Percentiles rank a stretch among this genome's conserved stretches.
Conservation (phyloP, 2,888 invertebrate species). For the Drosophila subquinaria region DNA sequence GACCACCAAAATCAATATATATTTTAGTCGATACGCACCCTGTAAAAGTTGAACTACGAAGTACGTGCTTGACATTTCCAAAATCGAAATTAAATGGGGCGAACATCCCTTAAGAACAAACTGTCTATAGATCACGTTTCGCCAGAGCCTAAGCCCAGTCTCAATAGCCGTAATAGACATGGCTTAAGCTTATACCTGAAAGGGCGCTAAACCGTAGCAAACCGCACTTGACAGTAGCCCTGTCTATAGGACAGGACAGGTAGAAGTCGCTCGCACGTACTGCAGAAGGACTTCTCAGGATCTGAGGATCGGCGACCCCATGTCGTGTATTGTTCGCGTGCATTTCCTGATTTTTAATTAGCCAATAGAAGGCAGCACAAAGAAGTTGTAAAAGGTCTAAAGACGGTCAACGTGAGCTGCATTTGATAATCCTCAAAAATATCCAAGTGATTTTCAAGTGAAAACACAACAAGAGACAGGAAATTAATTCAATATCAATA, state of each 20-base stretch:
- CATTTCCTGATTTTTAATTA: slow-evolving; percentile 79
- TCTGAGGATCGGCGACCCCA: slow-evolving; percentile 26
- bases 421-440: slow-evolving; percentile 35
- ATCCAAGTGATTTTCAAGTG: slow-evolving; percentile 31
- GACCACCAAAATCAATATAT: slow-evolving; percentile 17
- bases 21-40: slow-evolving; percentile 6
- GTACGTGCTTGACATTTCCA: slow-evolving; percentile 53
- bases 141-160: slow-evolving; percentile 13
- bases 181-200: slow-evolving; percentile 49
- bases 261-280: slow-evolving; percentile 48
- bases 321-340: slow-evolving; percentile 54
- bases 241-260: slow-evolving; percentile 36
- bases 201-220: slow-evolving; percentile 62
- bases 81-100: slow-evolving; percentile 50
- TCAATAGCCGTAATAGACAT: slow-evolving; percentile 23
- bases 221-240: slow-evolving; percentile 70
- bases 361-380: slow-evolving; percentile 53
- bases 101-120: slow-evolving; percentile 48
- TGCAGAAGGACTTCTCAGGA: slow-evolving; percentile 1
- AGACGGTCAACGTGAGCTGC: slow-evolving; percentile 60
- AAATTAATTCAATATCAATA: slow-evolving; percentile 69
- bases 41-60: slow-evolving; percentile 13
- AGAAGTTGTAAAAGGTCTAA: slow-evolving; percentile 33
- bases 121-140: slow-evolving; percentile 49
- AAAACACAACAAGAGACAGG: slow-evolving; percentile 51